A percentile compares a stretch with the other conserved stretches of the same genome.
Conservation (phyloP, 2,113 vertebrate species). For the Sander vitreus region DNA sequence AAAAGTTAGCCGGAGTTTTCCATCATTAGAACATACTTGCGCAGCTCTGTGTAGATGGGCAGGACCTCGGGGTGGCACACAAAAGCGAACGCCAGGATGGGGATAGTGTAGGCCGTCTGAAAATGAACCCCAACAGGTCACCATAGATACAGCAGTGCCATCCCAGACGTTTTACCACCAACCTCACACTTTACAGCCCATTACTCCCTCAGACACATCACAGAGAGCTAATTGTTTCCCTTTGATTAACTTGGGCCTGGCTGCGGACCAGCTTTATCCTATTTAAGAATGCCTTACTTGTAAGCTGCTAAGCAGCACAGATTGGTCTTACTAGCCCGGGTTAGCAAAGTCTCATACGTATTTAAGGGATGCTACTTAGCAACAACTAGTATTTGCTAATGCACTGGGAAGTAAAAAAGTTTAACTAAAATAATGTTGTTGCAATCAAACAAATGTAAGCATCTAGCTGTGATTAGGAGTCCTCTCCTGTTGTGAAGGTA, state of each 20-base stretch:
- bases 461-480: constrained; percentile 13
- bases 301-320: constrained; percentile 62
- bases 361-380: constrained; percentile 38
- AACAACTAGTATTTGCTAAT: constrained; percentile 18
- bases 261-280: constrained; percentile 59
- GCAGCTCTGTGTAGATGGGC: constrained; percentile 98
- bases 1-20: constrained; percentile 39
- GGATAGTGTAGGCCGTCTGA: constrained; percentile 98
- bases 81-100: constrained; percentile 98
- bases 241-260: constrained; percentile 78
- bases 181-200: constrained; percentile 65
- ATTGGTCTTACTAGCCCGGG: constrained; percentile 24
- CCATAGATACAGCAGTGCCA: constrained; percentile 81
- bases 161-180: constrained; percentile 75
- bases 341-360: constrained; percentile 45
- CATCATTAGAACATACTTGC: constrained; percentile 89
- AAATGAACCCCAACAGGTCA: constrained; percentile 81
- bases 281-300: constrained; percentile 68
- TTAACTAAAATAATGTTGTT: neutral
- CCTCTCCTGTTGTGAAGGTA: constrained; percentile 16
- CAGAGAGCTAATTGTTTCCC: constrained; percentile 80
- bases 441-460: neutral
- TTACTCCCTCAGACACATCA: constrained; percentile 72
- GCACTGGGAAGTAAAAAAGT: constrained; percentile 1
- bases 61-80: constrained; percentile 99